A percentile compares a stretch with the other conserved stretches of the same genome.
These are phyloP conservation scores for Lepidochitona cinerea DNA, from an alignment of 2,888 invertebrate genomes.

Conservation along the genomic window DNA sequence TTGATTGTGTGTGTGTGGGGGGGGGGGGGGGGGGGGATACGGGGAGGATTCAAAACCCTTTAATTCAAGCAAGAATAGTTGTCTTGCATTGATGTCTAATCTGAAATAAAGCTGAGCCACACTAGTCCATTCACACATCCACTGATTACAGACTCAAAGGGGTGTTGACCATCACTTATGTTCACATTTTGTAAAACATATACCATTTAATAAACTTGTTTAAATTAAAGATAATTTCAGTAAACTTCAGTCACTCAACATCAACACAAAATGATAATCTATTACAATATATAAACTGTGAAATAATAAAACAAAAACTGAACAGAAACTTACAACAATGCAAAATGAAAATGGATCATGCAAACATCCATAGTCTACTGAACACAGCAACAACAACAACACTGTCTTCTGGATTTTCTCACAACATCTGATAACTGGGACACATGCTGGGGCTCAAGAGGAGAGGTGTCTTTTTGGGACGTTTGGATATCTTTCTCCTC, in stretches of 20 bases:
- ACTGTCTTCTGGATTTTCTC: not conserved
- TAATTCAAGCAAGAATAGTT: too few species aligned
- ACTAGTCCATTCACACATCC: too few species aligned
- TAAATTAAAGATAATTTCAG: conserved; percentile 21
- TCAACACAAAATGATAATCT: not conserved
- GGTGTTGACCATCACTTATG: too few species aligned
- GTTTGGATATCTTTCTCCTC: not conserved
- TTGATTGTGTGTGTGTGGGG: too few species aligned
- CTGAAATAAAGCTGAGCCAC: too few species aligned
- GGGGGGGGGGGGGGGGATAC: too few species aligned
- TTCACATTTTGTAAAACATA: too few species aligned
- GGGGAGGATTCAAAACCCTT: too few species aligned
- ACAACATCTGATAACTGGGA: conserved; percentile 6
- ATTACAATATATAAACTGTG: not conserved
- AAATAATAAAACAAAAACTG: not conserved
- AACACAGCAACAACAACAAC: not conserved
- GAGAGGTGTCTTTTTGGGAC: conserved; percentile 11
- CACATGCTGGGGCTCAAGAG: not conserved
- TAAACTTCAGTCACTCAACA: not conserved
- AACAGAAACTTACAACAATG: conserved; percentile 14
- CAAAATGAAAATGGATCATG: not conserved
- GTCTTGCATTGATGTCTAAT: too few species aligned
- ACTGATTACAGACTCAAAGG: too few species aligned
- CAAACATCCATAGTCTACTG: not conserved
- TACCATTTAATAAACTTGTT: too few species aligned